Evolutionary conservation across 1,140 invertebrate genomes (phyloP), one percentile per base, ranked within the genome.

Genomic region (Panagrolaimus sp.): DNA sequence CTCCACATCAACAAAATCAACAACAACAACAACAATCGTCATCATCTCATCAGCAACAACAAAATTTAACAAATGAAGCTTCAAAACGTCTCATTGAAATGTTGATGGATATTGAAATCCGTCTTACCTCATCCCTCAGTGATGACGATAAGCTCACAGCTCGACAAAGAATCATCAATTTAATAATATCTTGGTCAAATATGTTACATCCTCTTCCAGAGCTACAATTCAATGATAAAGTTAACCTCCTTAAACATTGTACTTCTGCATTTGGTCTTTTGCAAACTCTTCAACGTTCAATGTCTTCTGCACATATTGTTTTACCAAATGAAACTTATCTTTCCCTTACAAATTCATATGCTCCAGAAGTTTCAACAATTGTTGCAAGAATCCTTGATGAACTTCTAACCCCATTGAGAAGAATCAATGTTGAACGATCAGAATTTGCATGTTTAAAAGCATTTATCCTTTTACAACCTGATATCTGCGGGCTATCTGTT

Each of bases 181-280:
- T 65, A 7, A 45, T 80, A 61, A 78, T 80, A 48, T 64, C 57
- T 16, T 80, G 78, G 78, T 72, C 78, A n/a, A 81, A 77, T 46
- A 68, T 69, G 66, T 68, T 80, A 11, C 73, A 79, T 62, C 78
- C 78, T 1, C 69, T 80, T 46, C 68, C 74, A 9, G 79, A 80
- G 45, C 62, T 80, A 8, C 72, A 74, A 20, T 69, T 80, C 67
- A 72, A 67, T 42, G 78, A 80, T 46, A 80, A 80, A 64, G 77
- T 80, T 11, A 74, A 16, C 1, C 46, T 79, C 0, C 72, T 78
- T 44, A 78, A 77, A 42, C 67, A 74, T 16, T 63, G 61, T 44
- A 64, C 71, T 0, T 43, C 76, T 11, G 72, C 78, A 11, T 79
- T 79, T 65, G 66, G 68, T 7, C 67, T 79, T 11, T 68, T 79